Base-by-base conservation (phyloP, 2,797 vertebrate species). In the Poeciliopsis gracilis region DNA sequence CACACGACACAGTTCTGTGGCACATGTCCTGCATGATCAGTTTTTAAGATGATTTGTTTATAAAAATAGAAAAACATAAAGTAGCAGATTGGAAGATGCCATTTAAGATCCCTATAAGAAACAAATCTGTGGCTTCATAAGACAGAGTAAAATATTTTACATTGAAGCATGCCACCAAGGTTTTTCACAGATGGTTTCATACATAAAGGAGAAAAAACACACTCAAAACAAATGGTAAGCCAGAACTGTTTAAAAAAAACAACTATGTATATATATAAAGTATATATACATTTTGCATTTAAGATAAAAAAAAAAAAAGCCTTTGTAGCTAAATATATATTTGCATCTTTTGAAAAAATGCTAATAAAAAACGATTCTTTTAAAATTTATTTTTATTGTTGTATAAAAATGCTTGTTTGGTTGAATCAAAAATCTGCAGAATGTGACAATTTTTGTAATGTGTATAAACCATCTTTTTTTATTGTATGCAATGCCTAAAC, bases 1-100 rank as follows among this genome's bases (percentile, higher is more conserved):
- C 71, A 61, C 57, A 33, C 15, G 77, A 76, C 43, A 63, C 45
- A 82, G 59, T 72, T 72, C 20, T 38, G 23, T n/a, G 1, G 38
- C 23, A 49, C n/a, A 1, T 72, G 15, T 46, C 16, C 45, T 73
- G 41, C 46, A 63, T 43, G 30, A 15, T 10, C 28, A 51, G 28
- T 13, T 53, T 53, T 41, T 69, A 36, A 46, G 3, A n/a, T 30
- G 4, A 38, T 25, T 47, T 28, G 20, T 46, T 67, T 11, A 20
- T 36, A 1, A 2, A 73, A 71, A 9, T 11, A 6, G 1, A 45
- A 67, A n/a, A 38, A 51, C 6, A 28, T 53, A 45, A 15, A 45
- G 11, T 13, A 11, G 3, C 46, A 41, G 3, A 51, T 18, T 57
- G 12, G 61, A 53, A 67, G 33, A 36, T 7, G 38, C 38, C 20